Evolutionary conservation across 2,888 invertebrate species (phyloP), one percentile per base, ranked within the genome.

Genomic region (Dryomyza anilis): DNA sequence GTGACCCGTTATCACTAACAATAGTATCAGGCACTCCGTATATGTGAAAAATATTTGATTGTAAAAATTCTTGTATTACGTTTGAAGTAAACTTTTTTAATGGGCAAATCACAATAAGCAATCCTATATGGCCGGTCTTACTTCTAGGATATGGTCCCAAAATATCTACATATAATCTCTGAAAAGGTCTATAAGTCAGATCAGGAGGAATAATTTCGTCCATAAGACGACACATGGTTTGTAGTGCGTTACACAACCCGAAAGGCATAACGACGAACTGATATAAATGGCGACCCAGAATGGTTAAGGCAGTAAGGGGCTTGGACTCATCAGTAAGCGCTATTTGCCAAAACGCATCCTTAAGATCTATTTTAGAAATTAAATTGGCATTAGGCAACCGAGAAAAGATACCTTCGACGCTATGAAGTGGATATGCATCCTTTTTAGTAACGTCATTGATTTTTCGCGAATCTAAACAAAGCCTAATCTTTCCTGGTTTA

Each of bases 201-300:
- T 30, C 27, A 19, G 30, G 16, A 30, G 53, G 53, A 7, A 53
- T n/a, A 10, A 53, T 29, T n/a, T n/a, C 29, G 10, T 53, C 53
- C 53, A 53, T 53, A 4, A 53, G 14, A 2, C 53, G 53, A 16
- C 66, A 69, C 64, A 67, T 64, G 12, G 63, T 63, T 16, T 64
- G 65, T 2, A 67, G 63, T 12, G 64, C 70, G 39, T 68, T 69
- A 33, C 69, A 69, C 19, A 70, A 33, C 27, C 67, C 70, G 25
- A 69, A 67, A 19, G 68, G 69, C 65, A 70, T 70, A 3, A 65
- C 64, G 0, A 43, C 58, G 36, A 67, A 67, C 30, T 69, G 70
- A 50, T 70, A 69, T 1, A 69, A 52, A 2, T 67, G 66, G n/a
- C 68, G 45, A 16, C 63, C 63, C n/a, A n/a, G 66, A 3, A 68